Evolutionary conservation across 1,140 invertebrate genomes (phyloP).

Genomic region (Cydia strobilella): DNA sequence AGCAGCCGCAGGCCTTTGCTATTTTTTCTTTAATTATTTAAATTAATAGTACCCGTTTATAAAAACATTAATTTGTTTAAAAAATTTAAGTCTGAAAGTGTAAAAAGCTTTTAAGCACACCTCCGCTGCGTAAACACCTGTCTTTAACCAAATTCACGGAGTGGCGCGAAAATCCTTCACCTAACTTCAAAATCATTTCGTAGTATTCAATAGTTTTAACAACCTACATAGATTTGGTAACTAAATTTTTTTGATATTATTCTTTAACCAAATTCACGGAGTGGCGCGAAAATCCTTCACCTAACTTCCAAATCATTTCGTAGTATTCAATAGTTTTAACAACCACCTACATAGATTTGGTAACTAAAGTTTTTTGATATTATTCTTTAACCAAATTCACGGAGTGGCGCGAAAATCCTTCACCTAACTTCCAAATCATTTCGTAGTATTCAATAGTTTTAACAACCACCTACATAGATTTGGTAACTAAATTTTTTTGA

Average conservation of each 20-base stretch:
- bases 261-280: conserved; percentile 7
- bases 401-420: neutral
- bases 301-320: neutral
- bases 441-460: neutral
- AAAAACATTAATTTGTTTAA: neutral
- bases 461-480: neutral
- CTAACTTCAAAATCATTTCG: neutral
- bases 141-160: conserved; percentile 6
- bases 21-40: no score
- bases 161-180: neutral
- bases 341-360: no score
- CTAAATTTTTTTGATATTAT: no score
- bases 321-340: neutral
- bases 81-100: neutral
- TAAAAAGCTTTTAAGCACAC: neutral
- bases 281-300: neutral
- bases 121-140: conserved; percentile 7
- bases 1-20: no score
- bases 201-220: neutral
- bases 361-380: no score
- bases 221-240: no score
- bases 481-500: no score
- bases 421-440: neutral
- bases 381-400: conserved; percentile 9
- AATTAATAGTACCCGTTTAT: no score